Percentiles rank a stretch among this genome's conserved stretches.
These are phyloP conservation scores for Rhea americana DNA, from an alignment of 2,113 vertebrate genomes.

Conservation along the genomic window DNA sequence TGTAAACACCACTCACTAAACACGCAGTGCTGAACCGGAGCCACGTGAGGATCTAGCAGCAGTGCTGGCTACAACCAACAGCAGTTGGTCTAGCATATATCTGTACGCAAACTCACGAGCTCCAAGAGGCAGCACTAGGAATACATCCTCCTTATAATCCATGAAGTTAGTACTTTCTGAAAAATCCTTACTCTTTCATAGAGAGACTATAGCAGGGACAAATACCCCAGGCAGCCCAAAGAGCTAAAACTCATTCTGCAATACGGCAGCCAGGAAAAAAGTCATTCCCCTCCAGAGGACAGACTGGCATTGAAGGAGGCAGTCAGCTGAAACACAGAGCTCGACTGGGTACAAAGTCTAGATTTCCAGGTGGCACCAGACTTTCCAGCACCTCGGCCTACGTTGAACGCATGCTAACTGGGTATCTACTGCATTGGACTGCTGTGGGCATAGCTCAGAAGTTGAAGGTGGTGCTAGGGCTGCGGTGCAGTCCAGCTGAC, in stretches of 20 bases:
- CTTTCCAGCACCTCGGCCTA: background rate
- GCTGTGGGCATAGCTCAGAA: background rate
- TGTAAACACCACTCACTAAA: background rate
- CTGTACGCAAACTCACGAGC: background rate
- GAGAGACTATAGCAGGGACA: accelerated
- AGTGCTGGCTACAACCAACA: background rate
- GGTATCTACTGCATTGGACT: accelerated
- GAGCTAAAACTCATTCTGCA: background rate
- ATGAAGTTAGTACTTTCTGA: background rate
- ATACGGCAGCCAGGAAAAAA: background rate
- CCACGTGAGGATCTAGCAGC: background rate
- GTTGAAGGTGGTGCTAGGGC: background rate
- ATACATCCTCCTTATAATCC: background rate
- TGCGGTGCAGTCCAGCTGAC: background rate
- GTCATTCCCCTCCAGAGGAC: background rate
- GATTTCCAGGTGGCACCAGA: background rate
- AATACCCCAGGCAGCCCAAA: background rate
- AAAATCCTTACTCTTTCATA: background rate
- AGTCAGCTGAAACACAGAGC: background rate
- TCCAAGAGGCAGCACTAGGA: background rate
- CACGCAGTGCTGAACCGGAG: background rate
- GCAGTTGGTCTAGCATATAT: background rate
- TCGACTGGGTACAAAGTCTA: background rate
- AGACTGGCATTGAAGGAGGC: background rate
- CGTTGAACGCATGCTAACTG: accelerated